Evolutionary conservation across 2,888 invertebrate species (phyloP).

Genomic region (Apamea anceps): DNA sequence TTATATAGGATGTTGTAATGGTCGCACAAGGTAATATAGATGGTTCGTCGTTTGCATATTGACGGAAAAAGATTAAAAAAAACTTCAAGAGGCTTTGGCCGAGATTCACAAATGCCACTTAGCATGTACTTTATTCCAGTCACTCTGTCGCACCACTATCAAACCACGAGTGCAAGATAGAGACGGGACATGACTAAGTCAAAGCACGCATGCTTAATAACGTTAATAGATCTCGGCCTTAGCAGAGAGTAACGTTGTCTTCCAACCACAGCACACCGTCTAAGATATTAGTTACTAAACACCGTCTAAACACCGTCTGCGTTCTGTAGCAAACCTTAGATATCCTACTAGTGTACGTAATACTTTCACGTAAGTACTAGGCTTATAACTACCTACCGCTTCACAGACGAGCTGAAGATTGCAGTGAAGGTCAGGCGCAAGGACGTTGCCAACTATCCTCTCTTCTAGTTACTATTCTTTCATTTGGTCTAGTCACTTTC

Average conservation of each 20-base stretch:
- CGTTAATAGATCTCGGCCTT: background rate
- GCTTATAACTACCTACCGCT: background rate
- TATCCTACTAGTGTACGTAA: background rate
- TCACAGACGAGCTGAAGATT: background rate
- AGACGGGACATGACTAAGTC: background rate
- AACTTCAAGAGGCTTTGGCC: background rate
- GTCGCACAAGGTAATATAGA: background rate
- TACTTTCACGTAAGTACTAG: background rate
- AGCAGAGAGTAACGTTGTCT: background rate
- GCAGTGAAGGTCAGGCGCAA: background rate
- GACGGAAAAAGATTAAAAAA: background rate
- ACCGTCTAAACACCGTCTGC: too few relatives aligned
- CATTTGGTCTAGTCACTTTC: background rate
- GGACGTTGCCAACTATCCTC: background rate
- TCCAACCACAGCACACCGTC: too few relatives aligned
- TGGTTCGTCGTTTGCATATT: constrained; percentile 28
- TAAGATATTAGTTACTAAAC: too few relatives aligned
- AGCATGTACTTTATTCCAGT: background rate
- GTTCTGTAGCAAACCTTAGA: background rate
- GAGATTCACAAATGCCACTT: background rate
- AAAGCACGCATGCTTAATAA: background rate
- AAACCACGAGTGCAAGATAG: background rate
- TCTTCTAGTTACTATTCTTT: background rate
- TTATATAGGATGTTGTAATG: constrained; percentile 26
- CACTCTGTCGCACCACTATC: background rate